Evolutionary conservation across 2,888 invertebrate genomes (phyloP), one percentile per base, ranked within the genome.

Genomic region (Sinodicranocentrus sp.): DNA sequence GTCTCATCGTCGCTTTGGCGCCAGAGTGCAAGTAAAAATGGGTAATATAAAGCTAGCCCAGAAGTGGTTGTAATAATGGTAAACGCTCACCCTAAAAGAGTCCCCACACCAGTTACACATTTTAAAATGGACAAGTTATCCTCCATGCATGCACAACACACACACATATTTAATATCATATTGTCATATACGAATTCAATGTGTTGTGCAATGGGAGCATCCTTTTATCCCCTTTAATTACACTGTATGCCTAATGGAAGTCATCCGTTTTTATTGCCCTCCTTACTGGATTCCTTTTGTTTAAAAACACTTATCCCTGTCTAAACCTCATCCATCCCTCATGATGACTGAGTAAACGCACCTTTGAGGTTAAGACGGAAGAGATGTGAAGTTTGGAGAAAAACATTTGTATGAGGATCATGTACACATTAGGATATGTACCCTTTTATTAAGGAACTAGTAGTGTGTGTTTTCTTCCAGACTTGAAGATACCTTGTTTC

Each of bases 141-240:
- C n/a, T n/a, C n/a, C n/a, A 48, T 33, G 33, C 48, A n/a, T 48
- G n/a, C 48, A 48, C 48, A 10, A 48, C n/a, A 48, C n/a, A 15
- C 21, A 21, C n/a, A 23, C 21, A 23, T 43, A 57, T 57, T 71
- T 52, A 52, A 17, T 57, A 21, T 57, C 3, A 23, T 52, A 57
- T 57, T 71, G 71, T 71, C 71, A 72, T 72, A 63, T 28, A n/a
- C n/a, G n/a, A n/a, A n/a, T n/a, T n/a, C n/a, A n/a, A n/a, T n/a
- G 3, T 28, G 39, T 3, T 28, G 39, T 15, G 23, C 21, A 21
- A 43, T 13, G 23, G 28, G 8, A 17, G 39, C 19, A 80, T 80
- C 82, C 86, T 85, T 86, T 87, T 87, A 87, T 87, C 86, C 86
- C 85, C 86, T 86, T 85, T 88, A 88, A 88, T 88, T 88, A 87